Base-by-base conservation (phyloP, 1,140 invertebrate species). In the Myzus persicae region DNA sequence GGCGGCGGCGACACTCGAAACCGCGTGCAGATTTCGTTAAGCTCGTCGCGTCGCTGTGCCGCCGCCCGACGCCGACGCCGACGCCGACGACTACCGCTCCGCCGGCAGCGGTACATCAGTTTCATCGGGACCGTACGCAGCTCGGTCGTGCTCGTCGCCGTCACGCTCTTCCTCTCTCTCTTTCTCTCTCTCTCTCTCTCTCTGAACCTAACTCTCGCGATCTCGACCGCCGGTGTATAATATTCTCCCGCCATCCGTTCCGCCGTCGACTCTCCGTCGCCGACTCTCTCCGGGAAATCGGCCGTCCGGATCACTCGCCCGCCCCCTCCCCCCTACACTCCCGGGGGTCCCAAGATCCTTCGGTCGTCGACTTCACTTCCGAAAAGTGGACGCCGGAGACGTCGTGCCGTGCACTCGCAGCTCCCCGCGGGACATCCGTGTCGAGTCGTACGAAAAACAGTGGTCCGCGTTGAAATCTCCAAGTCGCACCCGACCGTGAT, bases 121-220 rank as follows among this genome's bases (percentile, higher is more conserved):
- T 92, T 92, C 76, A 82, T 82, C 91, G 91, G 76, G 91, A 92
- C 91, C 91, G 91, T 92, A 36, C 81, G 38, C 81, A 81, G 26
- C 59, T 76, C 59, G 81, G 42, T 84, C 76, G 91, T 92, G 26
- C 44, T 14, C 76, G 67, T 42, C 91, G 59, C 31, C 42, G 40
- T 18, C 42, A 2, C 90, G 14, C 14, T n/a, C 14, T n/a, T 14
- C 5, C 59, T 59, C 26, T 11, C 26, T 8, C n/a, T n/a, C n/a
- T n/a, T n/a, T n/a, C n/a, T n/a, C n/a, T n/a, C n/a, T n/a, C n/a
- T n/a, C n/a, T n/a, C n/a, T n/a, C n/a, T n/a, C n/a, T n/a, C 59
- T 67, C 59, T 59, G 7, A n/a, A 4, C 46, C 14, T 11, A 11
- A n/a, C 11, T 4, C 6, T 36, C n/a, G n/a, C 88, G 48, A 31